Evolutionary conservation across 2,888 invertebrate species (phyloP).

Genomic region (Pristionchus arcanus): DNA sequence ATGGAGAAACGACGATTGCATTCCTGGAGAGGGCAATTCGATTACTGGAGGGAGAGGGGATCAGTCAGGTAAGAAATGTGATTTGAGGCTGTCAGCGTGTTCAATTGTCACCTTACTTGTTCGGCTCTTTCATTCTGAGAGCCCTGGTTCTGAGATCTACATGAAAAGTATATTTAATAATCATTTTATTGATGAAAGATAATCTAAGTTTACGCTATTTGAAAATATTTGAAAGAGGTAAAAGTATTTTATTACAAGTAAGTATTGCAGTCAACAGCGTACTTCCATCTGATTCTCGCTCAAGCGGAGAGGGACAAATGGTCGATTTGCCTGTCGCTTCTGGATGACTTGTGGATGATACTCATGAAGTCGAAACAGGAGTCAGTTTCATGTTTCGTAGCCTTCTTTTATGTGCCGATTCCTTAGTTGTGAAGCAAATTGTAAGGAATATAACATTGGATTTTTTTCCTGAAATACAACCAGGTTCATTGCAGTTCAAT

Average conservation of each 20-base stretch:
- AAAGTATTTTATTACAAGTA: no score
- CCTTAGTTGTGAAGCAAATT: no score
- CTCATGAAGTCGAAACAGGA: conserved; percentile 57
- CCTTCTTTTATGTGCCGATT: no score
- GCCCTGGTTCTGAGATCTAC: no score
- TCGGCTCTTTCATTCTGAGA: no score
- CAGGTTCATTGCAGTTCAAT: conserved; percentile 44
- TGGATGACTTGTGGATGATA: conserved; percentile 58
- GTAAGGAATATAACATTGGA: no score
- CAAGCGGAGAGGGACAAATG: conserved; percentile 4
- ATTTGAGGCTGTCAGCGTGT: no score
- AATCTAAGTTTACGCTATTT: no score
- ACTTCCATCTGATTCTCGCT: conserved; percentile 3
- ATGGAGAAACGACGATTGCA: neutral
- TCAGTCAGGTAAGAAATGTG: conserved; percentile 21
- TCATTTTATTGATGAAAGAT: no score
- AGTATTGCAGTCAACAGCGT: conserved; percentile 45
- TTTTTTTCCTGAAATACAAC: neutral
- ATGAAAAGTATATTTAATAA: no score
- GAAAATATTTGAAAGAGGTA: no score
- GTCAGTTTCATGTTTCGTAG: conserved; percentile 7
- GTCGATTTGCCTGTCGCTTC: conserved; percentile 41
- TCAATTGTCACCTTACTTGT: no score
- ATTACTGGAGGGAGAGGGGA: conserved; percentile 45
- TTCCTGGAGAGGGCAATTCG: conserved; percentile 34